phyloP scores from a whole-genome alignment of 1,140 invertebrate genomes.

The Cryptotermes secundus region DNA sequence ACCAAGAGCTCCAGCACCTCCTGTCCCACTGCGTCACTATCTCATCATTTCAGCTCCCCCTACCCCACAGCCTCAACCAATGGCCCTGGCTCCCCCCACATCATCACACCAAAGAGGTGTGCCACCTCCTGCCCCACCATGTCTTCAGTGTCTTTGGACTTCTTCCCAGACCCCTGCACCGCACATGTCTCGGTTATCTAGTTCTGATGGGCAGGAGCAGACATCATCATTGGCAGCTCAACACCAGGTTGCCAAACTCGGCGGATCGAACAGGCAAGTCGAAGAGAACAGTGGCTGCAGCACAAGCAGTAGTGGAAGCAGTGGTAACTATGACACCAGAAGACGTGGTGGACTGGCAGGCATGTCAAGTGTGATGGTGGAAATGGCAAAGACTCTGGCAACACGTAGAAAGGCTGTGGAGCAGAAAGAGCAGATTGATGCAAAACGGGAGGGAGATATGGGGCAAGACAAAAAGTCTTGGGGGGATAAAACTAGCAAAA shows the following conservation, averaged over 20 bases:
- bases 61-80: conserved; percentile 53
- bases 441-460: conserved; percentile 45
- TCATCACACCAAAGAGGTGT: conserved; percentile 54
- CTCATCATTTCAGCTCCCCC: conserved; percentile 61
- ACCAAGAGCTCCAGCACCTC: conserved; percentile 48
- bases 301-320: conserved; percentile 73
- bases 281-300: conserved; percentile 79
- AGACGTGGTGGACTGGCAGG: conserved; percentile 59
- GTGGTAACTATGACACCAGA: conserved; percentile 68
- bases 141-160: conserved; percentile 41
- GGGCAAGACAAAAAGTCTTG: conserved; percentile 52
- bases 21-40: conserved; percentile 55
- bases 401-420: conserved; percentile 73
- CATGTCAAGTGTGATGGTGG: conserved; percentile 93
- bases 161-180: conserved; percentile 42
- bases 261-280: conserved; percentile 63
- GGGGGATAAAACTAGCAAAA: conserved; percentile 42
- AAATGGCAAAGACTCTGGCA: conserved; percentile 93
- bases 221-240: conserved; percentile 76
- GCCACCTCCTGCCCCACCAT: conserved; percentile 48
- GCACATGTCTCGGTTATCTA: conserved; percentile 50
- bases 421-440: conserved; percentile 50
- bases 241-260: conserved; percentile 79
- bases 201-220: conserved; percentile 49
- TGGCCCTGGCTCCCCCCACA: conserved; percentile 57